These are phyloP conservation scores for Cyclophora albipunctata DNA, from an alignment of 2,888 invertebrate species.

Conservation along the genomic window DNA sequence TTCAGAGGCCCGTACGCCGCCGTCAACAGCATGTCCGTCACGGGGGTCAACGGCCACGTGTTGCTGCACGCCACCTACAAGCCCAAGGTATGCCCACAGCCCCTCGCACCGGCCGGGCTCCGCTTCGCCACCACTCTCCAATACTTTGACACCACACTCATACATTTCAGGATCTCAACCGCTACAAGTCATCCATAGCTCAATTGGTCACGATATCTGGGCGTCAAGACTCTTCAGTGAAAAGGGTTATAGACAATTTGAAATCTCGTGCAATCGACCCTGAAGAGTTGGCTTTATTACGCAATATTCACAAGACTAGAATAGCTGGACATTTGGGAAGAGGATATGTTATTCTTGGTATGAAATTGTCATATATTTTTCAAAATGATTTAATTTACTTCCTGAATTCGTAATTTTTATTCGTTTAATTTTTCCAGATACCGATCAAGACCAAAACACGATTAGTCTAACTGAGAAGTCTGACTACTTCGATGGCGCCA, in stretches of 20 bases:
- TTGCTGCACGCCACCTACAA: conserved; percentile 38
- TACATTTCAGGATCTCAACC: conserved; percentile 13
- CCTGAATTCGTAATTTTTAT: too few species aligned
- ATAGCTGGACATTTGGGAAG: conserved; percentile 72
- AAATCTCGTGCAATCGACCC: conserved; percentile 44
- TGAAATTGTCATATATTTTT: too few species aligned
- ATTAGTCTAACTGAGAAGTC: conserved; percentile 31
- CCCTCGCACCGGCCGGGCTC: too few species aligned
- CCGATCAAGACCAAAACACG: conserved; percentile 34
- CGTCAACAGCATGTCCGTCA: conserved; percentile 39
- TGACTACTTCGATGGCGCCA: conserved; percentile 40
- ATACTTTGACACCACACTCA: too few species aligned
- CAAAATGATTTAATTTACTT: too few species aligned
- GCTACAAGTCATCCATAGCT: conserved; percentile 42
- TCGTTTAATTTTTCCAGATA: conserved; percentile 23
- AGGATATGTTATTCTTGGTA: conserved; percentile 73
- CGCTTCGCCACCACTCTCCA: too few species aligned
- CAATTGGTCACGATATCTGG: conserved; percentile 73
- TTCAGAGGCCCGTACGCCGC: conserved; percentile 69
- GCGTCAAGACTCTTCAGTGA: conserved; percentile 62
- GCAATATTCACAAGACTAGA: conserved; percentile 52
- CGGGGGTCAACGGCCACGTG: conserved; percentile 43
- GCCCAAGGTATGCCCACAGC: conserved; percentile 30
- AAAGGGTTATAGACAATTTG: conserved; percentile 35
- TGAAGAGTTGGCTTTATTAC: conserved; percentile 61